phyloP scores from a whole-genome alignment of 2,888 invertebrate species.

The Melieria crassipennis region DNA sequence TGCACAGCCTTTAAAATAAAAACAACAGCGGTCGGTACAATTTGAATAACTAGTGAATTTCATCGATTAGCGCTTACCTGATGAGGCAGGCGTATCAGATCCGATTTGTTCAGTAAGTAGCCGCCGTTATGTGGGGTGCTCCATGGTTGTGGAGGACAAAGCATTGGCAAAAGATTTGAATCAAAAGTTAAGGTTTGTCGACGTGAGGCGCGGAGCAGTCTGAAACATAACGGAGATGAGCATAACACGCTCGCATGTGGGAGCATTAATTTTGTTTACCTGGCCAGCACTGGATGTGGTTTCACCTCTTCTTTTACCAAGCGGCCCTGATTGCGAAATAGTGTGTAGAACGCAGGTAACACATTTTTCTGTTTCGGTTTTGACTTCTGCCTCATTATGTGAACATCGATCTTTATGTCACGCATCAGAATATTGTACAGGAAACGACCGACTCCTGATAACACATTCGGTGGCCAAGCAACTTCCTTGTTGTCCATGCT shows the following conservation, averaged over 20 bases:
- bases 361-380: conserved; percentile 69
- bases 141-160: conserved; percentile 91
- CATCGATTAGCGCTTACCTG: conserved; percentile 44
- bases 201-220: conserved; percentile 75
- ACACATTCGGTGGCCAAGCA: conserved; percentile 75
- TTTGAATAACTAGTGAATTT: conserved; percentile 2
- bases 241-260: background rate
- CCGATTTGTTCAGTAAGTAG: conserved; percentile 76
- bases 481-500: conserved; percentile 70
- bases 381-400: conserved; percentile 68
- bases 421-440: conserved; percentile 87
- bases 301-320: conserved; percentile 78
- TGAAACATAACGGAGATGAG: conserved; percentile 31
- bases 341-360: conserved; percentile 81
- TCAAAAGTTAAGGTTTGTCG: conserved; percentile 78
- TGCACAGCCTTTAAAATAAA: conserved; percentile 66
- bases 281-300: conserved; percentile 82
- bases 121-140: conserved; percentile 75
- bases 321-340: conserved; percentile 76
- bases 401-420: conserved; percentile 84
- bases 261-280: conserved; percentile 45
- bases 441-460: conserved; percentile 80
- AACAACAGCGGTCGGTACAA: background rate
- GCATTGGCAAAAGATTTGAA: conserved; percentile 77
- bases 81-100: conserved; percentile 69